Base-by-base conservation (phyloP, 2,113 vertebrate genomes). In the Solea solea region DNA sequence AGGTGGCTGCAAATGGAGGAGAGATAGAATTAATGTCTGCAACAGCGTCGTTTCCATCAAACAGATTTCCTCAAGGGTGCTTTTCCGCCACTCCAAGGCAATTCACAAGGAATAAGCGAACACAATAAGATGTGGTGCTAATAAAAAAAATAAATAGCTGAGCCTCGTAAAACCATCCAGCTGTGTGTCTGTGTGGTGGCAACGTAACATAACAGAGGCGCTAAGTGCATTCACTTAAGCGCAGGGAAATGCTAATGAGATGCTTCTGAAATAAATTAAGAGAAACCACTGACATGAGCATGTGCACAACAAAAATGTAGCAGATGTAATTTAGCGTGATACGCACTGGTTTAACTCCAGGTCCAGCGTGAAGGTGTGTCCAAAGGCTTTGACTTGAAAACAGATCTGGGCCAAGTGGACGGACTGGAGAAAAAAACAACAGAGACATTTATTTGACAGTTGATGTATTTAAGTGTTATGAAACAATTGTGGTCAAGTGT, bases 291-390 rank as follows among this genome's bases (percentile, higher is more conserved):
- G 74, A 82, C 48, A 44, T 6, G 40, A 70, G 49, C 34, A 34
- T 6, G 7, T 34, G 48, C 10, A 59, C 7, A 7, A 10, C 21
- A 45, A 51, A 15, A 2, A 0, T 52, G 8, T 25, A 10, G 46
- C n/a, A 46, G 16, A 72, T 51, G 16, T 39, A 61, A 53, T 49
- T 28, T 8, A 50, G 28, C 21, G 7, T 34, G 0, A 46, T 67
- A 92, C 96, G 95, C 72, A 97, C 96, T 97, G 96, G 88, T 97
- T 98, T 16, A 98, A 78, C 78, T 91, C 93, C 80, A 98, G 95
- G 83, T 98, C 96, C 87, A 98, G 89, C 40, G 92, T 95, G 93
- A 97, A 97, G 83, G 91, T 90, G 0, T 66, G 93, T 85, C 94
- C 93, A 49, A 96, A 97, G 68, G 95, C 96, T 10, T 90, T 89